Base-by-base conservation (phyloP, 1,140 invertebrate species). In the Diorhabda elongata region DNA sequence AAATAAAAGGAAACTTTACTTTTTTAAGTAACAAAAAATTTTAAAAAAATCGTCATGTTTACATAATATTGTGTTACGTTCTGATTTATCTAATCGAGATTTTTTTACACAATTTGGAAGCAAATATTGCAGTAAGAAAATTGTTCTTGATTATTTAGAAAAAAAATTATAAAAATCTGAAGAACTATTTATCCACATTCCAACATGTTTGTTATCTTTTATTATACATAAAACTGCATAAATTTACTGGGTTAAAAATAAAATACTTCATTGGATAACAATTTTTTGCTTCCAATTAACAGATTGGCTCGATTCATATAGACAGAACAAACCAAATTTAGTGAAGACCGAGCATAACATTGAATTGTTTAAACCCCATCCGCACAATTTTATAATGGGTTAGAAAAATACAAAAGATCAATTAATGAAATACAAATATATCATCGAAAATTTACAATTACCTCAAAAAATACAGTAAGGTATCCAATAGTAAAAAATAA, bases 1-100 rank as follows among this genome's bases (percentile, higher is more conserved):
- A 74, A 75, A 76, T 73, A 77, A 76, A 77, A 78, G 72, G 74
- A 74, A 79, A 79, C 69, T 68, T 74, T 76, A 67, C 67, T 61
- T 72, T 78, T 77, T 78, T 78, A 78, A 78, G 76, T 80, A 78
- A 78, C 77, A 77, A 78, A 78, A 78, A 76, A 71, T 69, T 73
- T 73, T 76, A 74, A 77, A 78, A 76, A 78, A 79, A 77, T 73
- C 74, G 73, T 77, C 74, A 77, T 78, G 74, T 73, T 75, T 66
- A 67, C n/a, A 52, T 52, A 52, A 26, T 56, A 56, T 56, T 56
- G 6, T n/a, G 6, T 56, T 6, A 56, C 6, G n/a, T 56, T 56
- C 52, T 7, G 52, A 56, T 7, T 56, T 6, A 7, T 56, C 52
- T n/a, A 56, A 56, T n/a, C n/a, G 52, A 56, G n/a, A 26, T 26